Percentiles rank a stretch among this genome's conserved stretches.
These are phyloP conservation scores for Pungitius pungitius DNA, from an alignment of 2,113 vertebrate genomes.

Conservation along the genomic window DNA sequence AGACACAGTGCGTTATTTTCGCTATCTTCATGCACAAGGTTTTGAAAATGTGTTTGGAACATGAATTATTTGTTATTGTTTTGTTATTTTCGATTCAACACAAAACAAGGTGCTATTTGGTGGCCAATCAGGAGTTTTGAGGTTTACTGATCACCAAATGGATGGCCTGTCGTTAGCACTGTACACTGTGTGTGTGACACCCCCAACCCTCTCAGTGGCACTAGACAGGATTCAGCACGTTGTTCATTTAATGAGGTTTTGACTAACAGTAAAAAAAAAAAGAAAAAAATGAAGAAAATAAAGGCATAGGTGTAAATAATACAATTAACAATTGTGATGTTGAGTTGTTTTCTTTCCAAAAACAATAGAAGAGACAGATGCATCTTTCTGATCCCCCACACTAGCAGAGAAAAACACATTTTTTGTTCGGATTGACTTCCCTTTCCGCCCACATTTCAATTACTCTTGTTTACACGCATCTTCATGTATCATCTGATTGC, in stretches of 20 bases:
- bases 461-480: conserved; percentile 29
- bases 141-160: not conserved
- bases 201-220: not conserved
- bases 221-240: not conserved
- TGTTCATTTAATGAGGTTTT: not conserved
- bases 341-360: no score
- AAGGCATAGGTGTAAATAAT: conserved; percentile 3
- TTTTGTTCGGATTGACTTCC: conserved; percentile 1
- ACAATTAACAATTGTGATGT: not conserved
- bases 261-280: not conserved
- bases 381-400: not conserved
- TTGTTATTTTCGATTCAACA: not conserved
- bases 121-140: not conserved
- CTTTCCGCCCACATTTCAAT: not conserved
- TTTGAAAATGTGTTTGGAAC: not conserved
- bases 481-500: not conserved
- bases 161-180: not conserved
- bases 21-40: not conserved
- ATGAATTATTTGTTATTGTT: not conserved
- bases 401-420: not conserved
- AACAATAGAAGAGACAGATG: not conserved
- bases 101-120: not conserved
- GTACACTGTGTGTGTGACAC: not conserved
- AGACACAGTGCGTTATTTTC: not conserved
- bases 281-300: no score